These are phyloP conservation scores for Drosophila teissieri DNA, from an alignment of 1,140 invertebrate species.

Conservation along the genomic window DNA sequence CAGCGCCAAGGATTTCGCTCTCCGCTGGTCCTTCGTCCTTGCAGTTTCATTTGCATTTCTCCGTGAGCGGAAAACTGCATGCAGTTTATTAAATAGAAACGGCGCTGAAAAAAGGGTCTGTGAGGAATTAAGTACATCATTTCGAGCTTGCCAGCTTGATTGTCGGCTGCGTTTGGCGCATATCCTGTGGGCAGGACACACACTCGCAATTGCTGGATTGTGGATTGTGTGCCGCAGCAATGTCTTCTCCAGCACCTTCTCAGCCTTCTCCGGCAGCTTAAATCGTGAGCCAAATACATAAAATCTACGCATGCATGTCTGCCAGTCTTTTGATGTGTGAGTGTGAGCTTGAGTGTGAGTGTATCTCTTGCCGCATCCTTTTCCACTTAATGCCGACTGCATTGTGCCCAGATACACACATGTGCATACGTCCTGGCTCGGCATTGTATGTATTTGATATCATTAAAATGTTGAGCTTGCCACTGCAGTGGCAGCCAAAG, in stretches of 20 bases:
- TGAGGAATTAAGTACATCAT: slow-evolving; percentile 76
- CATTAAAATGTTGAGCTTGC: slow-evolving; percentile 71
- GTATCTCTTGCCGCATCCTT: slow-evolving; percentile 63
- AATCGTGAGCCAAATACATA: slow-evolving; percentile 81
- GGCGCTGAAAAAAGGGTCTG: slow-evolving; percentile 24
- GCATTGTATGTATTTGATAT: slow-evolving; percentile 55
- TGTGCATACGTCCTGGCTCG: slow-evolving; percentile 3
- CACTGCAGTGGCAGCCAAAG: slow-evolving; percentile 48
- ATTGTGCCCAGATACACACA: slow-evolving; percentile 42
- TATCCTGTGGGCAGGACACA: slow-evolving; percentile 68
- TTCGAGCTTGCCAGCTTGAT: slow-evolving; percentile 66
- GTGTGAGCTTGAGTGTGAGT: slow-evolving; percentile 2
- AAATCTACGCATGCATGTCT: slow-evolving; percentile 59
- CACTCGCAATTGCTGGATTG: slow-evolving; percentile 61
- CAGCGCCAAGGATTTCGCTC: slow-evolving; percentile 41
- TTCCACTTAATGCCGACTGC: slow-evolving; percentile 65
- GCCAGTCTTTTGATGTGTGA: not conserved
- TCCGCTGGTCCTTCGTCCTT: slow-evolving; percentile 11
- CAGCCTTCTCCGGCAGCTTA: slow-evolving; percentile 36
- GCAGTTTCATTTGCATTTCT: slow-evolving; percentile 66
- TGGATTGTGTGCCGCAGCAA: slow-evolving; percentile 72
- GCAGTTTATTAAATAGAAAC: slow-evolving; percentile 77
- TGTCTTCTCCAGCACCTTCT: slow-evolving; percentile 38
- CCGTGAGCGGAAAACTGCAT: slow-evolving; percentile 50
- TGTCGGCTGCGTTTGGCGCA: slow-evolving; percentile 64